These are phyloP conservation scores for Brachionus manjavacas DNA, from an alignment of 1,140 invertebrate species.

Conservation along the genomic window DNA sequence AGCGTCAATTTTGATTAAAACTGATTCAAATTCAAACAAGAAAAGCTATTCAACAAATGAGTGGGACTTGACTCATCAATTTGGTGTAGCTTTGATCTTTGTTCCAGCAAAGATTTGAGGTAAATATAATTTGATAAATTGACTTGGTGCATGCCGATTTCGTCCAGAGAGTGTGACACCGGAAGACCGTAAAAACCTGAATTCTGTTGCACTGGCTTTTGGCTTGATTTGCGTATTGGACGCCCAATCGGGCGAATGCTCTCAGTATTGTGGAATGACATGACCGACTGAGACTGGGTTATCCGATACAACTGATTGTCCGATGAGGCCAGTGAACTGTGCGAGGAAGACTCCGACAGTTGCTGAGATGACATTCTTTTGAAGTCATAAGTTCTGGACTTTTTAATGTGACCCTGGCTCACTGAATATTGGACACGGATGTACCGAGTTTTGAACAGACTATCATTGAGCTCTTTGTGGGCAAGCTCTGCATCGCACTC, in stretches of 20 bases:
- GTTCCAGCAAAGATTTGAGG: neutral
- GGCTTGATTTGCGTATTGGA: neutral
- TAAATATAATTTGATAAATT: neutral
- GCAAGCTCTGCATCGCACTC: neutral
- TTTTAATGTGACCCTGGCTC: constrained; percentile 16
- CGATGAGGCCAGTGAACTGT: neutral
- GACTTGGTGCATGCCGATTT: neutral
- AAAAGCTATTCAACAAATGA: neutral
- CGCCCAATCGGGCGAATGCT: neutral
- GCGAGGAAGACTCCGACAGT: neutral
- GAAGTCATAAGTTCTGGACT: neutral
- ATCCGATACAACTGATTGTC: neutral
- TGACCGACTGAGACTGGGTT: neutral
- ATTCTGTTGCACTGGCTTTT: neutral
- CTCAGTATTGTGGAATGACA: neutral
- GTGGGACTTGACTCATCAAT: neutral
- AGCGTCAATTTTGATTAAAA: neutral
- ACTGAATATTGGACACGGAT: constrained; percentile 29
- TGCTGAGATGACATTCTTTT: neutral
- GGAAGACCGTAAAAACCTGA: neutral
- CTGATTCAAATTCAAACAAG: neutral
- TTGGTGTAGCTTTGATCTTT: neutral
- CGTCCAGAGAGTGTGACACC: neutral
- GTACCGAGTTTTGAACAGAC: constrained; percentile 20
- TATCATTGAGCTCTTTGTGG: constrained; percentile 9